Evolutionary conservation across 2,797 vertebrate species (phyloP), one percentile per base, ranked within the genome.

Genomic region (Numenius phaeopus): DNA sequence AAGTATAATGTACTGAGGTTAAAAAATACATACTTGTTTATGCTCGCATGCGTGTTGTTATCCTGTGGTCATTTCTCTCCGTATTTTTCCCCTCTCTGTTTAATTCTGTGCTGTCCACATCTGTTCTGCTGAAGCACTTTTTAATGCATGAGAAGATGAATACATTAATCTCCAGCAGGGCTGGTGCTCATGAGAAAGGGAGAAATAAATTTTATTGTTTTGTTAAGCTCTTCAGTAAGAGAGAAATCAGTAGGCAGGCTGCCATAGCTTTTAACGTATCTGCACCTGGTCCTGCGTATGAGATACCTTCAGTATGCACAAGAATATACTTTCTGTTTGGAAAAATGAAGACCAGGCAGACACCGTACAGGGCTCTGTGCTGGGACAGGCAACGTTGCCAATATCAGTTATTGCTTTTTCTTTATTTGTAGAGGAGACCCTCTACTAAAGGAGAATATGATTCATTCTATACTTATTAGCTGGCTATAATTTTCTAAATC

Each of bases 341-440:
- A 29, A 73, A 52, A 71, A n/a, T n/a, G 29, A 66, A 57, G 57
- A 55, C 11, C n/a, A 17, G 40, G 34, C 2, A 34, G 27, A 37
- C 3, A 5, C 18, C 0, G 0, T 6, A 22, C 3, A 32, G 32
- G 66, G 34, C 19, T 37, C 21, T 34, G 50, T 44, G 14, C 54
- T 83, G 57, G 17, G 17, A 47, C 32, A 29, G 49, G 44, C 0
- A 3, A 14, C 9, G 2, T 10, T 76, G 44, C 39, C 34, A 24
- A 2, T 66, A 49, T 47, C 42, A 7, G 26, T 29, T 73, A 22
- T 11, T 61, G 13, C 22, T 47, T 44, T 13, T 79, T 59, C 26
- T 30, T 50, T 40, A 14, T 40, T 50, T 64, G 24, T 40, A 58
- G 44, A 83, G 67, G 30, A 39, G 21, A 24, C 39, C 3, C 3